A percentile compares a stretch with the other conserved stretches of the same genome.
Conservation (phyloP, 2,888 invertebrate genomes). For the Eucriotettix oculatus region DNA sequence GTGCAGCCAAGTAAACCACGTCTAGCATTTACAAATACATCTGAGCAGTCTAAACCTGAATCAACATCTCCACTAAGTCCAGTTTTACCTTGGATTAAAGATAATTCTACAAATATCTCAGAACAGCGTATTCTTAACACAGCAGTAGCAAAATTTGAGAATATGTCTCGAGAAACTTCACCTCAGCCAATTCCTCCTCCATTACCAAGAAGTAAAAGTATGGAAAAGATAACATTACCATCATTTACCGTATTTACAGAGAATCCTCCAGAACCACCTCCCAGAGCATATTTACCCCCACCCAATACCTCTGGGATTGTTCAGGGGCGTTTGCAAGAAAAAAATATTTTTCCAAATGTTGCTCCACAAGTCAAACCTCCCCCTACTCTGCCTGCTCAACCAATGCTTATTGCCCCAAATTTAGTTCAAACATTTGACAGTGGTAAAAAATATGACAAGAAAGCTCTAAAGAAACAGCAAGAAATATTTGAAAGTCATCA, state of each 20-base stretch:
- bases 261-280: constrained; percentile 6
- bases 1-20: neutral
- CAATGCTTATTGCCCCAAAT: constrained; percentile 13
- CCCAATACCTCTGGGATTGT: constrained; percentile 1
- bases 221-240: constrained; percentile 5
- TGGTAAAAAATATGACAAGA: neutral
- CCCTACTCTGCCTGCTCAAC: constrained; percentile 18
- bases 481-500: neutral
- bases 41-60: neutral
- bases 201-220: constrained; percentile 8
- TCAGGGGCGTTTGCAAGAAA: constrained; percentile 2
- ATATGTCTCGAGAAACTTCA: constrained; percentile 10
- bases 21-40: neutral
- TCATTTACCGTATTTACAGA: neutral
- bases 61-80: constrained; percentile 10
- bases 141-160: constrained; percentile 13
- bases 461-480: neutral
- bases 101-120: constrained; percentile 1
- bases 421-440: neutral
- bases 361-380: neutral
- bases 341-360: neutral
- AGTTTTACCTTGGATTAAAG: constrained; percentile 12
- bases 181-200: constrained; percentile 11
- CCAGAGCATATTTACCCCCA: constrained; percentile 8
- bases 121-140: constrained; percentile 6